These are phyloP conservation scores for Epinephelus awoara DNA, from an alignment of 2,797 vertebrate species.

Conservation along the genomic window DNA sequence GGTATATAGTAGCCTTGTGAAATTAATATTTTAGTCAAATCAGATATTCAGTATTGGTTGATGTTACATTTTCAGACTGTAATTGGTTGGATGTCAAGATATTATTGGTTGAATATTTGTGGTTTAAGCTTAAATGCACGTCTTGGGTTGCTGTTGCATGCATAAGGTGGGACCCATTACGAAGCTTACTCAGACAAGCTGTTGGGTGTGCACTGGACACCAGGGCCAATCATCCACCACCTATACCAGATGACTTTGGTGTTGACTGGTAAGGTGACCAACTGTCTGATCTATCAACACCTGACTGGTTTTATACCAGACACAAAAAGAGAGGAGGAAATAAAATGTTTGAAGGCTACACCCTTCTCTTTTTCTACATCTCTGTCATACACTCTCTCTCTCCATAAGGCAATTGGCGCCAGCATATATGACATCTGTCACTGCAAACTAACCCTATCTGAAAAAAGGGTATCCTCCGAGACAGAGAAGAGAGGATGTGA, in stretches of 20 bases:
- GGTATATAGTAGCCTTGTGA: too few species aligned
- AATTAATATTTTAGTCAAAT: too few species aligned
- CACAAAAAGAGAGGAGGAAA: neutral
- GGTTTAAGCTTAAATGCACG: too few species aligned
- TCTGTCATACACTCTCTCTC: neutral
- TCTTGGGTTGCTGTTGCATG: too few species aligned
- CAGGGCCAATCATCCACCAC: too few species aligned
- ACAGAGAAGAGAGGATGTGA: constrained; percentile 19
- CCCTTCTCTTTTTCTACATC: neutral
- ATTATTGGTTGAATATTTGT: too few species aligned
- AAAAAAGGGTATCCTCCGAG: constrained; percentile 36
- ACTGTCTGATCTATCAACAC: too few species aligned
- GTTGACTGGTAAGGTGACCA: neutral
- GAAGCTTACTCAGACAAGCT: neutral
- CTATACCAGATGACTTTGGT: too few species aligned
- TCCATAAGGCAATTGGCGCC: neutral
- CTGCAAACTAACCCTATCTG: constrained; percentile 19
- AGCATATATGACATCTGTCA: constrained; percentile 55
- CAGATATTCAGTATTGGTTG: too few species aligned
- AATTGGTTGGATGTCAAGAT: too few species aligned
- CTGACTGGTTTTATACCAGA: neutral
- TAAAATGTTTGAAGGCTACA: neutral
- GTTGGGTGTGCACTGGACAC: neutral
- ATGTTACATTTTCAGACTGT: too few species aligned
- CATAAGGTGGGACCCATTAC: neutral